Conservation (phyloP, 2,797 vertebrate genomes). For the Alfaro cultratus region DNA sequence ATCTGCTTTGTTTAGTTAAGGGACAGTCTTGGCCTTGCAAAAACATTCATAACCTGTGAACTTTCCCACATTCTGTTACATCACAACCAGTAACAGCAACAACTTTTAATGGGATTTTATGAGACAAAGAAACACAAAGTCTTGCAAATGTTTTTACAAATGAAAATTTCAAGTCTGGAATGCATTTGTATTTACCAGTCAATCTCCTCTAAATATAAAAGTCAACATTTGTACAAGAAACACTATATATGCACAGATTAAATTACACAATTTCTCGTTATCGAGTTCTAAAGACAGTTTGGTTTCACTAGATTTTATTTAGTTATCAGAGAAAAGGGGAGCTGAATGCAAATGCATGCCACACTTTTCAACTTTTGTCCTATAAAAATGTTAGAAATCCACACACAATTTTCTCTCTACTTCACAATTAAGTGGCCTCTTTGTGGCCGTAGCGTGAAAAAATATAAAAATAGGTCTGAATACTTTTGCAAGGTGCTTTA, state of each 20-base stretch:
- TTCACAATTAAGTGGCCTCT: neutral
- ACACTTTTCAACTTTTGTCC: neutral
- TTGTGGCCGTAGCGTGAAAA: neutral
- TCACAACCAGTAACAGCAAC: neutral
- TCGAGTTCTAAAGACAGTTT: neutral
- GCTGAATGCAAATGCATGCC: neutral
- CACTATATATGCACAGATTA: neutral
- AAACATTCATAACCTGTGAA: conserved; percentile 1
- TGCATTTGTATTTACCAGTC: neutral
- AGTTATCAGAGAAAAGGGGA: neutral
- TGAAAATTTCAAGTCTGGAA: neutral
- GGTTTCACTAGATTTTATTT: neutral
- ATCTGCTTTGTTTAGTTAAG: conserved; percentile 55
- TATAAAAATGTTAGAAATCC: neutral
- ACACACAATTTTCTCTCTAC: neutral
- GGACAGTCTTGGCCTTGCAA: conserved; percentile 17
- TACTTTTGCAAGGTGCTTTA: neutral
- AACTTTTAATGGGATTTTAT: neutral
- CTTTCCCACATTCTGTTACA: neutral
- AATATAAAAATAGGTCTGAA: neutral
- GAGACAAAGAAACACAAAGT: neutral
- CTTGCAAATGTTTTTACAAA: neutral
- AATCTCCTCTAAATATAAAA: neutral
- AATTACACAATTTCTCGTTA: neutral
- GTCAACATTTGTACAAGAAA: neutral